Conservation (phyloP, 1,140 invertebrate species). For the Caenorhabditis brenneri region DNA sequence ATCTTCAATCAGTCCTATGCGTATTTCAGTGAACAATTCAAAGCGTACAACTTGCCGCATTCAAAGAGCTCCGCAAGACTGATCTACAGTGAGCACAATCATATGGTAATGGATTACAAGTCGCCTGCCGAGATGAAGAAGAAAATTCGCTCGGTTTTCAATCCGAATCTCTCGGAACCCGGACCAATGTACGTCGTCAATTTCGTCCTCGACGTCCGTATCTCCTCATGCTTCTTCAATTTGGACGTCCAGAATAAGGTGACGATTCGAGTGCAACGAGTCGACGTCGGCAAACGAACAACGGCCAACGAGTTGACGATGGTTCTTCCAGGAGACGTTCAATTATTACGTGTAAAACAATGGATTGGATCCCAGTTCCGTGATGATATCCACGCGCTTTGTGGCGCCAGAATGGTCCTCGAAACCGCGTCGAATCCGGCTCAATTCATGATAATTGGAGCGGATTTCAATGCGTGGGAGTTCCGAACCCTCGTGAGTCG, state of each 20-base stretch:
- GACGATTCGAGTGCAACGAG: background rate
- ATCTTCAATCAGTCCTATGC: conserved; percentile 28
- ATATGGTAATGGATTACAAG: background rate
- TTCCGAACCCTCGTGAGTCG: background rate
- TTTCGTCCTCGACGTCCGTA: conserved; percentile 22
- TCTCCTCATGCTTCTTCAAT: background rate
- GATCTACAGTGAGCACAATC: background rate
- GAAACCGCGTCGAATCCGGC: background rate
- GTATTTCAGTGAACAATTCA: conserved; percentile 34
- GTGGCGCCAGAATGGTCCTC: background rate
- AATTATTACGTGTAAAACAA: background rate
- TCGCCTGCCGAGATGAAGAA: background rate
- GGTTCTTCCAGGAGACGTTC: background rate
- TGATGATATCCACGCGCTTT: background rate
- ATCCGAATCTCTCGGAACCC: background rate
- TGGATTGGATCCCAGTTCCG: conserved; percentile 2
- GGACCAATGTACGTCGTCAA: background rate
- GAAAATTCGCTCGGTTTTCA: conserved; percentile 8
- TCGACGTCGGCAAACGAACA: background rate
- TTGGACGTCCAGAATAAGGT: background rate
- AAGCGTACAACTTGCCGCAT: background rate
- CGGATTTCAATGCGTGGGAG: background rate
- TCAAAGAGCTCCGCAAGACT: background rate
- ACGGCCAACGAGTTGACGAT: conserved; percentile 10
- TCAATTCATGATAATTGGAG: background rate